phyloP scores from a whole-genome alignment of 2,797 vertebrate genomes.

The Tauraco hartlaubi region DNA sequence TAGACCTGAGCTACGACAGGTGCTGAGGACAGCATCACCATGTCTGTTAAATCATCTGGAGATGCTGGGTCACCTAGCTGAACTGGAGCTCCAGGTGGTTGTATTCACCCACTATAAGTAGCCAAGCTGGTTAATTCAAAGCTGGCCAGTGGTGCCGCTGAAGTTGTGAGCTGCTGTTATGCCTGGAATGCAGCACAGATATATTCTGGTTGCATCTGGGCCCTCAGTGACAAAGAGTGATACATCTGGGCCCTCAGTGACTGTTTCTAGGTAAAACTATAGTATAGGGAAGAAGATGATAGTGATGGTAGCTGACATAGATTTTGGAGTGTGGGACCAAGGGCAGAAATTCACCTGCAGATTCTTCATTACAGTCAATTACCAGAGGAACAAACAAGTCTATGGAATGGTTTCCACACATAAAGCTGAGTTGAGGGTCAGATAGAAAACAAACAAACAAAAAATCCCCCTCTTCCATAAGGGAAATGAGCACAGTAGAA shows the following conservation, averaged over 20 bases:
- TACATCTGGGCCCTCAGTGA: background rate
- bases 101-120: fast-evolving
- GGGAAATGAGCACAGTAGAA: background rate
- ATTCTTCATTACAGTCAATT: background rate
- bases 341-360: background rate
- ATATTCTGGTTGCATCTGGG: background rate
- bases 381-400: background rate
- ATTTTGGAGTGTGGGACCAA: background rate
- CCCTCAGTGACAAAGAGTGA: background rate
- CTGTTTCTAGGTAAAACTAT: background rate
- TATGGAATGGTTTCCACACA: background rate
- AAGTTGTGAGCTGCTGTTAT: background rate
- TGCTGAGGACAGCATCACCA: background rate
- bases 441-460: background rate
- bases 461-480: background rate
- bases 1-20: fast-evolving
- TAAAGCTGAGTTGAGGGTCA: background rate
- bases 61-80: background rate
- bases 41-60: background rate
- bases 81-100: background rate
- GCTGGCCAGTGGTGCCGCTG: background rate
- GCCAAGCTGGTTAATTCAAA: background rate
- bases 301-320: background rate
- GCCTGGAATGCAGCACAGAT: background rate
- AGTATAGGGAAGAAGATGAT: background rate